Evolutionary conservation across 2,888 invertebrate species (phyloP), one percentile per base, ranked within the genome.

Genomic region (Lycaena phlaeas): DNA sequence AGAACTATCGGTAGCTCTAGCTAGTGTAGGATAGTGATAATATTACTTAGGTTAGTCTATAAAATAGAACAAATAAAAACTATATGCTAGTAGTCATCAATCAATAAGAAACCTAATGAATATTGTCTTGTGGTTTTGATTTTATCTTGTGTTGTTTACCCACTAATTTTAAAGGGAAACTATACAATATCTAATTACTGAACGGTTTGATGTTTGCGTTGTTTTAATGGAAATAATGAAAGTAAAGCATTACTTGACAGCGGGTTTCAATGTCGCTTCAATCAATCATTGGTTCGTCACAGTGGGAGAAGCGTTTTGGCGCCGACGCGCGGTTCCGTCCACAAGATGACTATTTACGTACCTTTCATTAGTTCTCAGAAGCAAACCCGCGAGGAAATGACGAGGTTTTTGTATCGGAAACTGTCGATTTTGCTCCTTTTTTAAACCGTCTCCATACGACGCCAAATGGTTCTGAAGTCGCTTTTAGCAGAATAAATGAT

Each of bases 291-390:
- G n/a, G n/a, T n/a, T n/a, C n/a, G n/a, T n/a, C n/a, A n/a, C n/a
- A n/a, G n/a, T n/a, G n/a, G n/a, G n/a, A n/a, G n/a, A n/a, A n/a
- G n/a, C n/a, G n/a, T n/a, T n/a, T n/a, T n/a, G 64, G 64, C 60
- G 67, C 49, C 63, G 74, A 69, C 68, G 70, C 71, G 63, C 54
- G 57, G 75, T 74, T 77, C 76, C 77, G 68, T 57, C 61, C 57
- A 46, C 51, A 40, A 25, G 44, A 43, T 45, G 66, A n/a, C 78
- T 81, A 82, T 84, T 82, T 82, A 70, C 62, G 81, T 73, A 64
- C 64, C 59, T 77, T 79, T 77, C 79, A 79, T 81, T 78, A 74
- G 69, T 82, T 84, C 82, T 60, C 29, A 64, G 82, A 82, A 81
- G 59, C 58, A 54, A 61, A 68, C 63, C 56, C 57, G 68, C 64